Percentiles rank a stretch among this genome's conserved stretches.
phyloP scores from a whole-genome alignment of 2,888 invertebrate genomes.

The Lutraria lutraria region DNA sequence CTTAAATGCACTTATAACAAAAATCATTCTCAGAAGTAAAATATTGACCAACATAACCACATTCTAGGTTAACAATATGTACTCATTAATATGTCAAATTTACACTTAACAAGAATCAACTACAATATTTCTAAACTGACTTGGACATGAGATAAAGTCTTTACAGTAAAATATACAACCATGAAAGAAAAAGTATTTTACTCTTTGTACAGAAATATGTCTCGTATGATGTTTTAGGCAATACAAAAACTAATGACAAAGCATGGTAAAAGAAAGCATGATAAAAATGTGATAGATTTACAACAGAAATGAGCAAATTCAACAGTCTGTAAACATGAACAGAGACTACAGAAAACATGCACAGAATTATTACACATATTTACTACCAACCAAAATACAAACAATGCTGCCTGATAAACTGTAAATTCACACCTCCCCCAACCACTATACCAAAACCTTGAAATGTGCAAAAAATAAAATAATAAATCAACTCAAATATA shows the following conservation, averaged over 20 bases:
- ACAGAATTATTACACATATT: slow-evolving; percentile 23
- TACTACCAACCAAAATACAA: slow-evolving; percentile 37
- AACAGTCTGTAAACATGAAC: slow-evolving; percentile 29
- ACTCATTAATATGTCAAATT: slow-evolving; percentile 34
- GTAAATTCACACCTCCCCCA: slow-evolving; percentile 8
- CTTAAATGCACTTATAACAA: slow-evolving; percentile 5
- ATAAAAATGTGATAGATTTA: slow-evolving; percentile 41
- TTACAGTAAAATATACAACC: neutral
- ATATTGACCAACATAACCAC: neutral
- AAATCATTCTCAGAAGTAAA: neutral
- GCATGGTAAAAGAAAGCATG: slow-evolving; percentile 23
- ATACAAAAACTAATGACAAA: neutral
- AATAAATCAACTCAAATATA: slow-evolving; percentile 20
- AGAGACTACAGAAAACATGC: slow-evolving; percentile 26
- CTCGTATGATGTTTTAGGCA: slow-evolving; percentile 2
- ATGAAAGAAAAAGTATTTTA: neutral
- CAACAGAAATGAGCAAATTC: slow-evolving; percentile 46
- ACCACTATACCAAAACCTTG: slow-evolving; percentile 7
- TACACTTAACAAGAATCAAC: slow-evolving; percentile 34
- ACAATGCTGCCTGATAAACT: slow-evolving; percentile 56
- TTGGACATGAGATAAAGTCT: neutral
- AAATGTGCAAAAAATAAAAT: slow-evolving; percentile 7
- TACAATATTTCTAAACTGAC: neutral
- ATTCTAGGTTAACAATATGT: slow-evolving; percentile 28
- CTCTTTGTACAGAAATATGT: slow-evolving; percentile 12